phyloP scores from a whole-genome alignment of 2,113 vertebrate species.

The Tragelaphus scriptus region DNA sequence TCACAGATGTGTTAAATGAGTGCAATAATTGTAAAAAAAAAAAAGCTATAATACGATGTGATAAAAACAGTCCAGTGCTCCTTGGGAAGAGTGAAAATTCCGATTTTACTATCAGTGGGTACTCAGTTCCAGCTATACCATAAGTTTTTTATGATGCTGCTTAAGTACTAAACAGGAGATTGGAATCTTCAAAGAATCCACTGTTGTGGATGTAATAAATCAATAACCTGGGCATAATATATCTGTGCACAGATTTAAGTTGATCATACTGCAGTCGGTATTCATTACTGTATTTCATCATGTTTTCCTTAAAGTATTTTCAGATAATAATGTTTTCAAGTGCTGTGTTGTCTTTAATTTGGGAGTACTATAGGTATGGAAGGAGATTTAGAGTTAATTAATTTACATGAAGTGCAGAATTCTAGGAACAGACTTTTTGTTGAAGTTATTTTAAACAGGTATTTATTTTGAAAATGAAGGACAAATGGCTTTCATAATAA shows the following conservation, averaged over 20 bases:
- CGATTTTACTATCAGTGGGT: neutral
- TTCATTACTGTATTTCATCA: neutral
- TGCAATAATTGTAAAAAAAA: neutral
- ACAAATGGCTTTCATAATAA: neutral
- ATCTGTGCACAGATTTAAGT: neutral
- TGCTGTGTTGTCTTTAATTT: neutral
- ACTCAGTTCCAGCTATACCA: neutral
- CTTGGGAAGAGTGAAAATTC: neutral
- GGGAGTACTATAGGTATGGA: neutral
- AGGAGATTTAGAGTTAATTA: neutral
- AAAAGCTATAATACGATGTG: neutral
- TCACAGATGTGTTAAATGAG: neutral
- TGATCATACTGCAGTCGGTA: neutral
- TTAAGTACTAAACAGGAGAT: neutral
- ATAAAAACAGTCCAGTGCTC: neutral
- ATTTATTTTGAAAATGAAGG: neutral
- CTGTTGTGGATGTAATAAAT: neutral
- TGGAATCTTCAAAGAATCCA: neutral
- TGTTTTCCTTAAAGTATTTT: neutral
- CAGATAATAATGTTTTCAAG: neutral
- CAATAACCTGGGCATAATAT: neutral
- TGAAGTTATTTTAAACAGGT: neutral
- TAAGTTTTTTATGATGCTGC: conserved; percentile 10
- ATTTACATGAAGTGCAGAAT: neutral
- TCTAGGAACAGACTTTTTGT: neutral